A percentile compares a stretch with the other conserved stretches of the same genome.
Evolutionary conservation across 1,140 invertebrate genomes (phyloP).

Genomic region (Psilanteris sp.): DNA sequence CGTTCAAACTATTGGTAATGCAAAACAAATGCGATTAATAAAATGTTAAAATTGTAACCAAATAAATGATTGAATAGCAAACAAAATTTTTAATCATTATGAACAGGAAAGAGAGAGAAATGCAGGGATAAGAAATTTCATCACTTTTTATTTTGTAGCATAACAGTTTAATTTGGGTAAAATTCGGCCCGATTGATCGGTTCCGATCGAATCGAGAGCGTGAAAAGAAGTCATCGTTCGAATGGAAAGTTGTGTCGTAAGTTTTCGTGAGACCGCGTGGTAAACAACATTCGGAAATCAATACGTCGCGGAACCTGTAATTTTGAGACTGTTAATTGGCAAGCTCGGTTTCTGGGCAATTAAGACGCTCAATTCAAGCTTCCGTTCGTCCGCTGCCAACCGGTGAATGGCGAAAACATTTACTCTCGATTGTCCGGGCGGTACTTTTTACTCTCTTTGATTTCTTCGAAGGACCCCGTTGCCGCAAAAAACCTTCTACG

Average conservation of each 20-base stretch:
- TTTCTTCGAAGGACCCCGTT: slow-evolving; percentile 56
- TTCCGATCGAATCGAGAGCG: slow-evolving; percentile 12
- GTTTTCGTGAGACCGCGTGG: slow-evolving; percentile 37
- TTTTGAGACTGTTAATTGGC: slow-evolving; percentile 56
- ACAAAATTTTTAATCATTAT: background rate
- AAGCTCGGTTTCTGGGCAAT: slow-evolving; percentile 55
- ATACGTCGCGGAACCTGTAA: slow-evolving; percentile 46
- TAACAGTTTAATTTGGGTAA: slow-evolving; percentile 29
- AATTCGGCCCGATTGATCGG: slow-evolving; percentile 32
- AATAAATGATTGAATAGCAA: too few species aligned
- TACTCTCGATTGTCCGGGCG: slow-evolving; percentile 49
- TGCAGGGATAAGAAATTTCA: background rate
- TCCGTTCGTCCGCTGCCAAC: slow-evolving; percentile 48
- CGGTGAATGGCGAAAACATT: slow-evolving; percentile 56
- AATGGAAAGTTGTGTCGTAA: slow-evolving; percentile 32
- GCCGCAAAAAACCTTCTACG: slow-evolving; percentile 34
- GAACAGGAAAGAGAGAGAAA: background rate
- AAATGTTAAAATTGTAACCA: too few species aligned
- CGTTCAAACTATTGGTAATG: too few species aligned
- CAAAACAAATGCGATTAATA: too few species aligned
- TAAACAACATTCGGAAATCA: slow-evolving; percentile 44
- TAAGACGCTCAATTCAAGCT: slow-evolving; percentile 58
- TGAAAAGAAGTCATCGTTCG: slow-evolving; percentile 20
- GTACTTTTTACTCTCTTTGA: slow-evolving; percentile 48
- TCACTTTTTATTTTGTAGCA: slow-evolving; percentile 14